A percentile compares a stretch with the other conserved stretches of the same genome.
These are phyloP conservation scores for Syngnathus acus DNA, from an alignment of 2,797 vertebrate genomes.

Conservation along the genomic window DNA sequence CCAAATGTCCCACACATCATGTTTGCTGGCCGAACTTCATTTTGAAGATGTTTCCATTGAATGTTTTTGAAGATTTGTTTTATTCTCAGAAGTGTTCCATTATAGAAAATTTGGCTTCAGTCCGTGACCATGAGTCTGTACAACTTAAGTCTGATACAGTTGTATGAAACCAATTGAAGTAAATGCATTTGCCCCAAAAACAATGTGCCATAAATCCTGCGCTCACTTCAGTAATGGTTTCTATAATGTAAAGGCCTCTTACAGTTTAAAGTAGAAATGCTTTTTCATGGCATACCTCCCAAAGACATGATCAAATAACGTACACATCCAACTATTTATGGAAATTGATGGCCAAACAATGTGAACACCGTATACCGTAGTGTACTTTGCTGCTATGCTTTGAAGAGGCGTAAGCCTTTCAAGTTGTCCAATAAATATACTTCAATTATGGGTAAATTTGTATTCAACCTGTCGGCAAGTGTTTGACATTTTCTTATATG, in stretches of 20 bases:
- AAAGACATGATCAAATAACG: background rate
- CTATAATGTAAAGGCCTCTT: slow-evolving; percentile 19
- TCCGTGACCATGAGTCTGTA: slow-evolving; percentile 31
- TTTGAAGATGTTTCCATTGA: slow-evolving; percentile 50
- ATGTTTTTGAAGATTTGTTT: slow-evolving; percentile 43
- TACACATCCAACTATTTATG: background rate
- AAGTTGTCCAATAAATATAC: background rate
- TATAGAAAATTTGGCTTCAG: slow-evolving; percentile 25
- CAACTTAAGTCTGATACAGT: slow-evolving; percentile 16
- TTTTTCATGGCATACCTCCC: background rate
- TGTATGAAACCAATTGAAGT: slow-evolving; percentile 33
- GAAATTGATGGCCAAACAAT: background rate
- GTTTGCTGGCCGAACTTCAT: slow-evolving; percentile 49
- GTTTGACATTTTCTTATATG: background rate
- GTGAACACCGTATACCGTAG: background rate
- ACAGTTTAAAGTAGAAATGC: background rate
- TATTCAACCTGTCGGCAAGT: background rate
- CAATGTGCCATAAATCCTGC: slow-evolving; percentile 35
- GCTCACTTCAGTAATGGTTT: slow-evolving; percentile 9
- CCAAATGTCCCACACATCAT: slow-evolving; percentile 37
- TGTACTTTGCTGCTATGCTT: background rate
- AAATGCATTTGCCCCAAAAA: slow-evolving; percentile 31
- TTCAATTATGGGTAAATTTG: background rate
- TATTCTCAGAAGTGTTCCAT: slow-evolving; percentile 54
- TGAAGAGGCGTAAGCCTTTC: background rate